Evolutionary conservation across 2,797 vertebrate genomes (phyloP), one percentile per base, ranked within the genome.

Genomic region (Sebastes aleutianus): DNA sequence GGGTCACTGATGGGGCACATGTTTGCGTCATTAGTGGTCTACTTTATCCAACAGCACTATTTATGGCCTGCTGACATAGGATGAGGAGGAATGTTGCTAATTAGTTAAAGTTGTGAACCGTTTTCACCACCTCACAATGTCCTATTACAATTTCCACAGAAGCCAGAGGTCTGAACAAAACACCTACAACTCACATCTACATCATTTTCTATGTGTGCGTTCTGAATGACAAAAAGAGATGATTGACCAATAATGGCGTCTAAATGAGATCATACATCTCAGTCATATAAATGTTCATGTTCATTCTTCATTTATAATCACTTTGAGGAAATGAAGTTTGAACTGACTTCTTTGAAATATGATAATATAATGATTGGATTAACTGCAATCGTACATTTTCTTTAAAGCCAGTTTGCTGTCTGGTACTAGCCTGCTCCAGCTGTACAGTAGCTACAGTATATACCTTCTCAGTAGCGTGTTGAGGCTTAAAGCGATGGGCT

Each of bases 401-500:
- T 54, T 53, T 11, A 24, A 74, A 32, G 54, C 58, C 31, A 20
- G 39, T 71, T 64, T 70, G 64, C 70, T 53, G 43, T 32, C 20
- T 36, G 36, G 34, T 54, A 22, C 24, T 5, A 4, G 54, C 77
- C 74, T 50, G 34, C 68, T 83, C 68, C 83, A 83, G 79, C 70
- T 84, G 16, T 32, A 32, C 58, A 62, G 63, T 69, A 84, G 86
- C 85, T 39, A 39, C 36, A 39, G 36, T 85, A 18, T 66, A 72
- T 43, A 70, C 43, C 77, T 83, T 86, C 74, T 85, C 34, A 11
- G 78, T 89, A 67, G 85, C 66, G 12, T 87, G 91, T 79, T 67
- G 82, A 84, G 87, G 90, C 92, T 94, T 94, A 92, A 82, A 92
- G 88, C 77, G 85, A 92, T 87, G 82, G 88, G 90, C 91, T 95